Percentiles rank a stretch among this genome's conserved stretches.
Conservation (phyloP, 2,113 vertebrate genomes). For the Oophaga pumilio region DNA sequence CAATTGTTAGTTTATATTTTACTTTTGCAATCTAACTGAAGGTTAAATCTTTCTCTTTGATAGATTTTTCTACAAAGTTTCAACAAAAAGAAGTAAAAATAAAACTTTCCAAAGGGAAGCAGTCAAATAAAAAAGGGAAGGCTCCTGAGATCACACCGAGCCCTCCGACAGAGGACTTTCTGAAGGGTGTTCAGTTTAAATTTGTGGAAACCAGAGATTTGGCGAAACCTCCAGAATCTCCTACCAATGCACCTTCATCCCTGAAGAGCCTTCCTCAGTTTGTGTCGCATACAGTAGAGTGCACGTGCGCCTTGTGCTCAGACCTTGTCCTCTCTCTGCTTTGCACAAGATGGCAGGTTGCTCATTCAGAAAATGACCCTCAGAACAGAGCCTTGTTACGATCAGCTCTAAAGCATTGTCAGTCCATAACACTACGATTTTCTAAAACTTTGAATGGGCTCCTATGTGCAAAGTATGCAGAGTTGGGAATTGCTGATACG, state of each 20-base stretch:
- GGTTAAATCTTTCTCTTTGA: not conserved
- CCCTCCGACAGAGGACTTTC: constrained; percentile 66
- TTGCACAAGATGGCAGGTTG: constrained; percentile 79
- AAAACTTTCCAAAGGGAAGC: constrained; percentile 75
- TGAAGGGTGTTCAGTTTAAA: constrained; percentile 68
- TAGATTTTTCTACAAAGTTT: constrained; percentile 63
- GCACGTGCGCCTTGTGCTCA: constrained; percentile 78
- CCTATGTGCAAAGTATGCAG: not conserved
- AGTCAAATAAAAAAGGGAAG: constrained; percentile 53
- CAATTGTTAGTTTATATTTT: not conserved
- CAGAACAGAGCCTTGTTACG: constrained; percentile 67
- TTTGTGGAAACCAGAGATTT: constrained; percentile 64
- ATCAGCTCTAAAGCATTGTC: constrained; percentile 68
- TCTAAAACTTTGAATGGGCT: constrained; percentile 35
- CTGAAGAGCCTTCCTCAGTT: constrained; percentile 69
- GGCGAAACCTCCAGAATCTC: constrained; percentile 65
- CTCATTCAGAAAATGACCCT: constrained; percentile 64
- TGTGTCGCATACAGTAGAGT: constrained; percentile 70
- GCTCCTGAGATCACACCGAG: accelerated
- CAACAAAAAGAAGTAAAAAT: constrained; percentile 68
- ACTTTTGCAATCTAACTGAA: not conserved
- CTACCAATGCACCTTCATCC: constrained; percentile 70
- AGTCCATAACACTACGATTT: constrained; percentile 30
- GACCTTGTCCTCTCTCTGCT: constrained; percentile 74
- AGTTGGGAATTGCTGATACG: constrained; percentile 67